A percentile compares a stretch with the other conserved stretches of the same genome.
These are phyloP conservation scores for Rhinoptilus africanus DNA, from an alignment of 2,113 vertebrate species.

Conservation along the genomic window DNA sequence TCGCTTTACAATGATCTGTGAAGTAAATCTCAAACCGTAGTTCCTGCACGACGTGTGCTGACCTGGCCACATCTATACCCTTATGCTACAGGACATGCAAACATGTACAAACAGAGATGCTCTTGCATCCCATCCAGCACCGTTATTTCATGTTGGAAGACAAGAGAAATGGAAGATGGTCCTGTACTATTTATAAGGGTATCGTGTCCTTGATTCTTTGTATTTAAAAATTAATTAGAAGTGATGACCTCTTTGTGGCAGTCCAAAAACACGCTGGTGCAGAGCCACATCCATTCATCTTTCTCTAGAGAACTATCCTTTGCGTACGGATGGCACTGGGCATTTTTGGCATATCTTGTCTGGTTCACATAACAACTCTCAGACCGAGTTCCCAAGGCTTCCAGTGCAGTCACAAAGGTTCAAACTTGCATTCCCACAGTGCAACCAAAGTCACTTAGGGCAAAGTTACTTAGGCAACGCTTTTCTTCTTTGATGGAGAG, in stretches of 20 bases:
- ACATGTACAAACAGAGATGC: background rate
- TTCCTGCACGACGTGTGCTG: background rate
- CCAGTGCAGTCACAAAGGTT: background rate
- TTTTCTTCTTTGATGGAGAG: background rate
- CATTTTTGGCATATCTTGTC: background rate
- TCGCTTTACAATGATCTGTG: background rate
- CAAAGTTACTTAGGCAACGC: background rate
- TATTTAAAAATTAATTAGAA: slow-evolving; percentile 31
- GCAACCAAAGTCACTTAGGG: background rate
- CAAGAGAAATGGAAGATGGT: background rate
- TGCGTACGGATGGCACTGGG: background rate
- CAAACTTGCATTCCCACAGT: background rate
- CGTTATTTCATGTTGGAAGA: background rate
- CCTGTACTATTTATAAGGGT: background rate
- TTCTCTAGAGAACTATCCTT: background rate
- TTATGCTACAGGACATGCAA: background rate
- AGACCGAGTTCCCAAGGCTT: background rate
- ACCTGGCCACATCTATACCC: background rate
- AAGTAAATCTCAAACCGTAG: background rate
- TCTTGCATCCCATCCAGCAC: background rate
- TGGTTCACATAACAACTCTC: background rate
- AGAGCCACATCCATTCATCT: background rate
- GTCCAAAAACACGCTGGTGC: background rate
- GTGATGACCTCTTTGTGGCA: background rate
- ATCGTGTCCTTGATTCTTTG: background rate